A percentile compares a stretch with the other conserved stretches of the same genome.
phyloP scores from a whole-genome alignment of 2,113 vertebrate genomes.

The Phylloscopus whistleri region DNA sequence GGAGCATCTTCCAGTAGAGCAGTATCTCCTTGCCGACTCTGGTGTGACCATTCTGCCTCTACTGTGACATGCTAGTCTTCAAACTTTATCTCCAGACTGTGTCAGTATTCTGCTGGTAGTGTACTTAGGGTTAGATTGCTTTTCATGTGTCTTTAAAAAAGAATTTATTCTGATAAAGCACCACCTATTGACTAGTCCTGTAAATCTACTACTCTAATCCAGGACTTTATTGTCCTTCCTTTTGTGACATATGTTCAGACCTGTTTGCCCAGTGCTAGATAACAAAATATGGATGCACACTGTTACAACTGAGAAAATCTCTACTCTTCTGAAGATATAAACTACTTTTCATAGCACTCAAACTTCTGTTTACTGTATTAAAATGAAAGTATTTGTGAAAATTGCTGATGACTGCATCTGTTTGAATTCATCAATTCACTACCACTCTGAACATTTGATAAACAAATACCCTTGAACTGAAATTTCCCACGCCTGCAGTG shows the following conservation, averaged over 20 bases:
- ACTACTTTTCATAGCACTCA: not conserved
- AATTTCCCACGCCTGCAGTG: not conserved
- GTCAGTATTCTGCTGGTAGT: not conserved
- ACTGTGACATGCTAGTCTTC: not conserved
- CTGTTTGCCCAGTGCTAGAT: not conserved
- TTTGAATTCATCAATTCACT: not conserved
- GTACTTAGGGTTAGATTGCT: not conserved
- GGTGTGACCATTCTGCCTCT: not conserved
- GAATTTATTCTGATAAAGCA: not conserved
- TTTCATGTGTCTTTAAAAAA: not conserved
- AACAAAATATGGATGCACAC: not conserved
- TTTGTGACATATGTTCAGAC: not conserved
- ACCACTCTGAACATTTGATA: not conserved
- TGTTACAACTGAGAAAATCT: not conserved
- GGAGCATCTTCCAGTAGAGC: not conserved
- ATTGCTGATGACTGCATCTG: not conserved
- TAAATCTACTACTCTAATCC: not conserved
- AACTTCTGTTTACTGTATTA: not conserved
- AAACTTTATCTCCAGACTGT: not conserved
- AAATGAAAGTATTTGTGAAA: not conserved
- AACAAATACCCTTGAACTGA: not conserved
- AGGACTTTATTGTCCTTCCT: not conserved
- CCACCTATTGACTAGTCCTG: not conserved
- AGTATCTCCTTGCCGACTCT: not conserved
- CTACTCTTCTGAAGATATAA: not conserved